Evolutionary conservation across 2,797 vertebrate species (phyloP).

Genomic region (Podarcis siculus): DNA sequence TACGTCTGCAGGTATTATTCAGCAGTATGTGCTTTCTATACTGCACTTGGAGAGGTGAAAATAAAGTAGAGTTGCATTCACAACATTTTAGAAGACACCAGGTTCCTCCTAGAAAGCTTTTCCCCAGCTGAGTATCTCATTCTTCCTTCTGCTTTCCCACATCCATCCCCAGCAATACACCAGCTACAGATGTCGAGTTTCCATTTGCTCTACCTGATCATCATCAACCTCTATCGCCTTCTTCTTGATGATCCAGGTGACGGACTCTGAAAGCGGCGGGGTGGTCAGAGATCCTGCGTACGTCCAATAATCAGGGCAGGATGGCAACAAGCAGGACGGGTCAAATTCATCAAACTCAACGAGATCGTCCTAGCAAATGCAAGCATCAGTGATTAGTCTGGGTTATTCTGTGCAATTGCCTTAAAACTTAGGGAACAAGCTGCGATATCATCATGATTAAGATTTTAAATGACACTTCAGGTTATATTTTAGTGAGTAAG

Average conservation of each 20-base stretch:
- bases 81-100: not conserved
- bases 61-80: not conserved
- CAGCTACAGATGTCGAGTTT: fast-evolving
- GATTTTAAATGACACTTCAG: no score
- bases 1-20: not conserved
- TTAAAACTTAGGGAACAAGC: no score
- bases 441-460: no score
- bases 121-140: not conserved
- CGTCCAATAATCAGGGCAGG: constrained; percentile 91
- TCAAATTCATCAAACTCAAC: constrained; percentile 88
- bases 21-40: not conserved
- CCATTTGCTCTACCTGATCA: constrained; percentile 84
- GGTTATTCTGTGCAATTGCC: no score
- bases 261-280: constrained; percentile 90
- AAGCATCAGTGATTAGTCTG: not conserved
- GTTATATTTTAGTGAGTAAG: no score
- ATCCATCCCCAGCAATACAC: not conserved
- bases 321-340: constrained; percentile 85
- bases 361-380: constrained; percentile 77
- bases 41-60: not conserved
- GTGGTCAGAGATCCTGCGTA: constrained; percentile 94
- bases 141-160: not conserved
- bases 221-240: constrained; percentile 90
- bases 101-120: not conserved
- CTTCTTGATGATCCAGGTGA: constrained; percentile 95